Percentiles rank a stretch among this genome's conserved stretches.
Evolutionary conservation across 2,888 invertebrate genomes (phyloP).

Genomic region (Thelaira solivaga): DNA sequence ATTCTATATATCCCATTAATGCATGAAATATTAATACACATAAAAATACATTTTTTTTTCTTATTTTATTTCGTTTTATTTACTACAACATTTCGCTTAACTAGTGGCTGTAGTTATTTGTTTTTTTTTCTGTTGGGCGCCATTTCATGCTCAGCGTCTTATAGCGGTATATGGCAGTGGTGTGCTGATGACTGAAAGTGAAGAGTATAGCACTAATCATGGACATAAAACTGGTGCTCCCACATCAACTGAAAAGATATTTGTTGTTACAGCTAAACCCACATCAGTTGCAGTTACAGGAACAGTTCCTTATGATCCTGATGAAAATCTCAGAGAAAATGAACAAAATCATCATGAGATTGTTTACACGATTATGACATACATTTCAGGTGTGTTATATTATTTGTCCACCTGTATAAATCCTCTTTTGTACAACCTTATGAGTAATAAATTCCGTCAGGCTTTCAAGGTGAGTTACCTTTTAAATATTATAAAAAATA

Average conservation of each 20-base stretch:
- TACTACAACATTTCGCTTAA: constrained; percentile 36
- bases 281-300: neutral
- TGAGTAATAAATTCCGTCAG: constrained; percentile 95
- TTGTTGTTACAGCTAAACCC: no score
- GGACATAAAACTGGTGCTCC: neutral
- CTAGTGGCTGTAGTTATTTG: constrained; percentile 93
- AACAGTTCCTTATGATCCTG: neutral
- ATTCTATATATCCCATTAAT: no score
- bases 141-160: constrained; percentile 94
- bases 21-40: no score
- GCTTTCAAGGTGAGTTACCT: constrained; percentile 91
- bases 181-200: constrained; percentile 47
- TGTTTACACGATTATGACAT: constrained; percentile 78
- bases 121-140: constrained; percentile 93
- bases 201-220: neutral
- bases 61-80: neutral
- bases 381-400: constrained; percentile 92
- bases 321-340: neutral
- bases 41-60: no score
- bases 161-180: constrained; percentile 80
- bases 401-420: constrained; percentile 95
- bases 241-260: neutral
- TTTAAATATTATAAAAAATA: no score
- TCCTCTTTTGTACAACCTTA: constrained; percentile 94
- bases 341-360: constrained; percentile 66